A percentile compares a stretch with the other conserved stretches of the same genome.
Conservation (phyloP, 2,113 vertebrate genomes). For the Setophaga kirtlandii region DNA sequence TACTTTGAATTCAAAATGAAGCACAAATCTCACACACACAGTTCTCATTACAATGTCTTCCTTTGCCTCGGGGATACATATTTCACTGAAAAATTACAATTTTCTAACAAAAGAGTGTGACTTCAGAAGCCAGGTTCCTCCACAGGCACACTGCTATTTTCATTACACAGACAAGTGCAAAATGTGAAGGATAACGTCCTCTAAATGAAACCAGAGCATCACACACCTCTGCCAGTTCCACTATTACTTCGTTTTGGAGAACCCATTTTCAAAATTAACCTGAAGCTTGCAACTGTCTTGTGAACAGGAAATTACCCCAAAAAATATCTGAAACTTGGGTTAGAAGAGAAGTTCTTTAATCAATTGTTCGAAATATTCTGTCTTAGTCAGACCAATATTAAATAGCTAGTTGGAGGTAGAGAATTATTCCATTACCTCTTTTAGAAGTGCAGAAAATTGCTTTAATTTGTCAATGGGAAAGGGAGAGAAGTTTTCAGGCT, state of each 20-base stretch:
- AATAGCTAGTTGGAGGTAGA: not conserved
- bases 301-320: not conserved
- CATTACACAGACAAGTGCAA: not conserved
- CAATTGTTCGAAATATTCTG: not conserved
- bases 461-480: not conserved
- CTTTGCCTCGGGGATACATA: not conserved
- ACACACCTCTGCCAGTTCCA: not conserved
- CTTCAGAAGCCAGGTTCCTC: not conserved
- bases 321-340: not conserved
- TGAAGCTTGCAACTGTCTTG: not conserved
- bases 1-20: not conserved
- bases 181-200: not conserved
- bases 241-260: not conserved
- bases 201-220: not conserved
- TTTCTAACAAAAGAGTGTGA: not conserved
- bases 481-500: not conserved
- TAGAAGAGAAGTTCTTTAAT: not conserved
- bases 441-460: not conserved
- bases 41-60: not conserved
- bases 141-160: not conserved
- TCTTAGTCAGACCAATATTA: not conserved
- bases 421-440: slow-evolving; percentile 3
- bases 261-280: not conserved
- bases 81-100: not conserved
- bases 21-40: not conserved